A percentile compares a stretch with the other conserved stretches of the same genome.
phyloP scores from a whole-genome alignment of 2,797 vertebrate genomes.

The Anguilla megastoma region DNA sequence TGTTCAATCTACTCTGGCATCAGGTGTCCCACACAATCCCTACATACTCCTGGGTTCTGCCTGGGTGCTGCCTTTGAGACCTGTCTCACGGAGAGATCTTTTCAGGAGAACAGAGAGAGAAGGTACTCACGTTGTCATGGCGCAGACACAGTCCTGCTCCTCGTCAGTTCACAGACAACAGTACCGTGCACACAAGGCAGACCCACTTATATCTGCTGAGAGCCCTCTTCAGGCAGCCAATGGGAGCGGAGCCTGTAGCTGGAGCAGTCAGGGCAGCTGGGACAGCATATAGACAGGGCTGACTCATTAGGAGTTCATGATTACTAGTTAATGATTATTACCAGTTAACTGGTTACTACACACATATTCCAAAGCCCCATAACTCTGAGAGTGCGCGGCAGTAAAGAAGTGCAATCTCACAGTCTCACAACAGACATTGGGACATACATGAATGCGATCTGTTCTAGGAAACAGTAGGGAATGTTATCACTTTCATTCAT shows the following conservation, averaged over 20 bases:
- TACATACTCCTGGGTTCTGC: background rate
- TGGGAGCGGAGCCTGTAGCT: constrained; percentile 54
- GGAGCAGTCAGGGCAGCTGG: constrained; percentile 18
- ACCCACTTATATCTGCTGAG: constrained; percentile 55
- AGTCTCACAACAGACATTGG: background rate
- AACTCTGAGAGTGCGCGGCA: background rate
- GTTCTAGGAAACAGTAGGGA: background rate
- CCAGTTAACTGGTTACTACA: constrained; percentile 37
- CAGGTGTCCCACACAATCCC: background rate
- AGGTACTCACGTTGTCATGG: constrained; percentile 49
- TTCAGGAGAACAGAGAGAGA: background rate
- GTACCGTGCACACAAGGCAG: constrained; percentile 40
- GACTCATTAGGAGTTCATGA: constrained; percentile 62
- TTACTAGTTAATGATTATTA: background rate
- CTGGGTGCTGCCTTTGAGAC: background rate
- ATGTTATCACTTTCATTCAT: background rate
- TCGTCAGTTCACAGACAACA: constrained; percentile 42
- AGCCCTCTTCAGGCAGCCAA: constrained; percentile 64
- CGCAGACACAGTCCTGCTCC: constrained; percentile 36
- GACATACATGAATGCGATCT: background rate
- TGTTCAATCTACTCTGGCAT: background rate
- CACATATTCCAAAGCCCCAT: background rate
- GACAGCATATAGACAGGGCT: constrained; percentile 39
- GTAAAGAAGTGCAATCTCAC: background rate
- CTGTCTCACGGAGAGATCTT: background rate